Conservation (phyloP, 2,888 invertebrate species). For the Tetranychus truncatus region DNA sequence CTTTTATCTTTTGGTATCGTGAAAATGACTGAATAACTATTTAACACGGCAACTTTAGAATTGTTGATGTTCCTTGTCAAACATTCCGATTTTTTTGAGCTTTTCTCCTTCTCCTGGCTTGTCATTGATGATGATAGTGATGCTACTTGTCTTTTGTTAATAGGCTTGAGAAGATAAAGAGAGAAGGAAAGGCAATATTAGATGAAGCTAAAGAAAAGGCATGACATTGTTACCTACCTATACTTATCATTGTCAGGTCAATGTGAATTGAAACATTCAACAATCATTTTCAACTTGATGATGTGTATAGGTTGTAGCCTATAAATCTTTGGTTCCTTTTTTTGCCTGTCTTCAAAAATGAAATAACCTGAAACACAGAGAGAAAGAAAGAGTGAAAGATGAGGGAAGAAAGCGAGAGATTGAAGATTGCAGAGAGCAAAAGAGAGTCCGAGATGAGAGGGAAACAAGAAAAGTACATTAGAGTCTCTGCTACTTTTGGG, state of each 20-base stretch:
- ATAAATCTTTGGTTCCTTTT: neutral
- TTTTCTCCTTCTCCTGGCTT: neutral
- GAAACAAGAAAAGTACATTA: slow-evolving; percentile 6
- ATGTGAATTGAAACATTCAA: neutral
- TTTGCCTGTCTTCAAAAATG: neutral
- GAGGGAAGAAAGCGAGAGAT: neutral
- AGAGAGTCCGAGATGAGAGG: slow-evolving; percentile 9
- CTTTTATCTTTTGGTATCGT: neutral
- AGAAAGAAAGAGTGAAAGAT: neutral
- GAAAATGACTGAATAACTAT: neutral
- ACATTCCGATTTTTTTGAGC: neutral
- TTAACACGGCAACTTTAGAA: neutral
- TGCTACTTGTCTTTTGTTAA: neutral
- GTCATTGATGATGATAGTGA: neutral
- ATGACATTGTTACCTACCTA: neutral
- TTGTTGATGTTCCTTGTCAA: neutral
- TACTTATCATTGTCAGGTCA: neutral
- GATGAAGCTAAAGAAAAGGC: neutral
- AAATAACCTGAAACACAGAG: neutral
- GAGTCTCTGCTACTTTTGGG: neutral
- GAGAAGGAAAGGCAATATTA: neutral
- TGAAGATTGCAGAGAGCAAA: neutral
- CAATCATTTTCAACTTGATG: slow-evolving; percentile 7
- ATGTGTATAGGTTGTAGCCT: neutral
- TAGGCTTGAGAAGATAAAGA: neutral